These are phyloP conservation scores for Chrysolina oricalcia DNA, from an alignment of 2,888 invertebrate species.

Conservation along the genomic window DNA sequence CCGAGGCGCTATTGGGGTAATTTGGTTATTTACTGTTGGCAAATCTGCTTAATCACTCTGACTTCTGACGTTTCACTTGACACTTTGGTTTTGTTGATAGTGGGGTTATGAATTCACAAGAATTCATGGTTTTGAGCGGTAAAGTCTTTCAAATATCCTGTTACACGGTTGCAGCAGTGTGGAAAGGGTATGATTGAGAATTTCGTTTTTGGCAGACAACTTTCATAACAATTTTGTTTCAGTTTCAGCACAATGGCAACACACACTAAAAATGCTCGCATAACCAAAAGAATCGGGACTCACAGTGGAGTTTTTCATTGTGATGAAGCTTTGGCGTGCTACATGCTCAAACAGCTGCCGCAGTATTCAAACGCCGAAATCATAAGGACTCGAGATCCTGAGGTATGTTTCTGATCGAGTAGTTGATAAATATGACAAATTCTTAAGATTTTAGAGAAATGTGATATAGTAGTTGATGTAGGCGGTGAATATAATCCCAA, in stretches of 20 bases:
- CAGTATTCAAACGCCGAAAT: conserved; percentile 88
- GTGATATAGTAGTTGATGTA: conserved; percentile 97
- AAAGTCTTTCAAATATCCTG: conserved; percentile 40
- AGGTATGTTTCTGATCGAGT: conserved; percentile 65
- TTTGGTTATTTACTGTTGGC: too few species aligned
- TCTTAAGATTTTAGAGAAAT: conserved; percentile 78
- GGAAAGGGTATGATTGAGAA: conserved; percentile 56
- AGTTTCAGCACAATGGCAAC: conserved; percentile 69
- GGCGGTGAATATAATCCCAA: conserved; percentile 88
- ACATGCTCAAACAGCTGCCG: conserved; percentile 87
- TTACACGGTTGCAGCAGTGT: conserved; percentile 42
- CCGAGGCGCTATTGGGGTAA: too few species aligned
- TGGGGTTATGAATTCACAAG: conserved; percentile 46
- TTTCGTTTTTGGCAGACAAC: conserved; percentile 50
- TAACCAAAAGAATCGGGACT: conserved; percentile 78
- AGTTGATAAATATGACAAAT: conserved; percentile 22
- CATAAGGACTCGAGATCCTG: conserved; percentile 78
- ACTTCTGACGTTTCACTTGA: neutral
- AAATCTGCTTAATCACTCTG: neutral
- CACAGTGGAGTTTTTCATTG: conserved; percentile 93
- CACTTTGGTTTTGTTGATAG: conserved; percentile 5
- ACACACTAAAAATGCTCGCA: conserved; percentile 63
- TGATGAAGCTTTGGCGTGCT: conserved; percentile 96
- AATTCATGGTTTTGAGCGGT: conserved; percentile 43
- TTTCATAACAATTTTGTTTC: conserved; percentile 35